Conservation (phyloP, 1,140 invertebrate genomes). For the Bemisia tabaci region DNA sequence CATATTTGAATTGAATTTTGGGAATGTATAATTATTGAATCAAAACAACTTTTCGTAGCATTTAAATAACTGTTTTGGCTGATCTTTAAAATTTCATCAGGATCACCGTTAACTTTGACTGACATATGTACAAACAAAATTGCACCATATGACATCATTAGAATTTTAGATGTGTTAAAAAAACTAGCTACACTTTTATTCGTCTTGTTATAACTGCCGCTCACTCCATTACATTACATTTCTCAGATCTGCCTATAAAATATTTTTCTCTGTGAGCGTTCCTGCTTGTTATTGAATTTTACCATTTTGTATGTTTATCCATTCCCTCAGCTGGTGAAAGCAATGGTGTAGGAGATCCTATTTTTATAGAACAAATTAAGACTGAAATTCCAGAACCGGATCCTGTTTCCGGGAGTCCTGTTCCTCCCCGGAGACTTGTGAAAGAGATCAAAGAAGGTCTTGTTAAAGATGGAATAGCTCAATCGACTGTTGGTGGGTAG, state of each 20-base stretch:
- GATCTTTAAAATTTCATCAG: no score
- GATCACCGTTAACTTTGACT: no score
- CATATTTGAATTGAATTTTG: no score
- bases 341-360: not conserved
- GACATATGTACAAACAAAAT: no score
- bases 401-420: not conserved
- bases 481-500: slow-evolving; percentile 29
- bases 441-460: slow-evolving; percentile 31
- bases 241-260: not conserved
- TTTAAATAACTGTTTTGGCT: no score
- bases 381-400: not conserved
- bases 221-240: no score
- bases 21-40: no score
- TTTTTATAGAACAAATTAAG: not conserved
- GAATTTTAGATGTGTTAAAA: no score
- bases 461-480: slow-evolving; percentile 36
- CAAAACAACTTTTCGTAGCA: no score
- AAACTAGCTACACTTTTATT: no score
- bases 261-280: not conserved
- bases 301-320: not conserved
- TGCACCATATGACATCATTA: no score
- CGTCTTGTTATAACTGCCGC: no score
- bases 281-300: not conserved
- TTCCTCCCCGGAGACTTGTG: slow-evolving; percentile 21
- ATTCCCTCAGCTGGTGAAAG: not conserved